phyloP scores from a whole-genome alignment of 2,888 invertebrate genomes.

The Agonopterix arenella region DNA sequence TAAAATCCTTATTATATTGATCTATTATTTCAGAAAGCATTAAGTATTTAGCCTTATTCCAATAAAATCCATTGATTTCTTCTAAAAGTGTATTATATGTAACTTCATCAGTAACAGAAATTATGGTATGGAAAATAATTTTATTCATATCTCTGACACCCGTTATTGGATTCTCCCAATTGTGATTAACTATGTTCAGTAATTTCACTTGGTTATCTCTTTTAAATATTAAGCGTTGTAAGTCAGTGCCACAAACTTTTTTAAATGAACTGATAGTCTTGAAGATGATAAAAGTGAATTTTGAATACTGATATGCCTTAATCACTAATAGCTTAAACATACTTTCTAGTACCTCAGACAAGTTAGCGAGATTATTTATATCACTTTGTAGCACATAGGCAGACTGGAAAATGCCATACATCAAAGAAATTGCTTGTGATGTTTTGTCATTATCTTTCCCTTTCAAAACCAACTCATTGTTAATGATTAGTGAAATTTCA shows the following conservation, averaged over 20 bases:
- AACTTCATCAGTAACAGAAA: conserved; percentile 31
- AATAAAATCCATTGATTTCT: conserved; percentile 66
- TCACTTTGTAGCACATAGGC: conserved; percentile 33
- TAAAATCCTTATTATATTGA: conserved; percentile 24
- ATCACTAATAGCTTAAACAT: conserved; percentile 39
- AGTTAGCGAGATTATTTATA: conserved; percentile 12
- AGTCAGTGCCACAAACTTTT: conserved; percentile 47
- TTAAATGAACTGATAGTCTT: conserved; percentile 65
- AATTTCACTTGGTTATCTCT: conserved; percentile 48
- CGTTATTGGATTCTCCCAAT: conserved; percentile 78
- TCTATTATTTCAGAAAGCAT: conserved; percentile 72
- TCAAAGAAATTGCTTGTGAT: conserved; percentile 40
- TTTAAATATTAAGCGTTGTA: conserved; percentile 35
- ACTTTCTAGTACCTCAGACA: conserved; percentile 26
- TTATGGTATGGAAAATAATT: conserved; percentile 57
- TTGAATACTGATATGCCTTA: conserved; percentile 70
- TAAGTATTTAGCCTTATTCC: conserved; percentile 77
- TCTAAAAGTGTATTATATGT: conserved; percentile 32
- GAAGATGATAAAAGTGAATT: conserved; percentile 67
- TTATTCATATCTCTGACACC: conserved; percentile 74
- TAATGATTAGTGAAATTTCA: conserved; percentile 28
- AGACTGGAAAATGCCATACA: conserved; percentile 67
- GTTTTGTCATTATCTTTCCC: conserved; percentile 19
- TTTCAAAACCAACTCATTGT: conserved; percentile 25
- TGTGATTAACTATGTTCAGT: conserved; percentile 72